Evolutionary conservation across 2,113 vertebrate genomes (phyloP), one percentile per base, ranked within the genome.

Genomic region (Neolamprologus sp.): DNA sequence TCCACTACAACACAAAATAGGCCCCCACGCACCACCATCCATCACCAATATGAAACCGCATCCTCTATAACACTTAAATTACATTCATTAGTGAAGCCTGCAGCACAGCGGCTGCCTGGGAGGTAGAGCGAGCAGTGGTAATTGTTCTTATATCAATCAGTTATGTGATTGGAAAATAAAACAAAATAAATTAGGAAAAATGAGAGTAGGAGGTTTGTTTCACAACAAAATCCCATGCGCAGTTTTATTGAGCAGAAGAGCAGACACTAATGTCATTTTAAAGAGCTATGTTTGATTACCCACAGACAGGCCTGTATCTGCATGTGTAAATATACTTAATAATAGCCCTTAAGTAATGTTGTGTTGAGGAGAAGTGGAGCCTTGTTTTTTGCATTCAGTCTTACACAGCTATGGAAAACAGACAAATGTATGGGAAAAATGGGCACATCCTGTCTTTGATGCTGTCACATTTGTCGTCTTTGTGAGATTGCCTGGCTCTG

Each of bases 1-100:
- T 81, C 68, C 68, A 91, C 83, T 42, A 51, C 86, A 84, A 93
- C 87, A 87, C 87, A 87, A 91, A 94, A 92, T 89, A 86, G 91
- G 82, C 73, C 85, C 58, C 78, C 58, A 57, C 85, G 88, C 85
- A 88, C 80, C 53, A 7, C 49, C 93, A 93, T 95, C 93, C 85
- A 94, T 95, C 94, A 94, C 83, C 51, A 78, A 89, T 94, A 92
- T 93, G 87, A 95, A 93, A 90, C 81, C 12, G 71, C 73, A 84
- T 91, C 82, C 82, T 89, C 75, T 87, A 87, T 54, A 92, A 84
- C 80, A 79, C 88, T 91, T 93, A 89, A 85, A 94, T 93, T 91
- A 89, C 92, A 88, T 94, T 94, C 85, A 94, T 93, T 93, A 92
- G 88, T 30, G 71, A 13, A 55, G 85, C 88, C 83, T 28, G 47